Evolutionary conservation across 2,113 vertebrate species (phyloP).

Genomic region (Chiloscyllium plagiosum): DNA sequence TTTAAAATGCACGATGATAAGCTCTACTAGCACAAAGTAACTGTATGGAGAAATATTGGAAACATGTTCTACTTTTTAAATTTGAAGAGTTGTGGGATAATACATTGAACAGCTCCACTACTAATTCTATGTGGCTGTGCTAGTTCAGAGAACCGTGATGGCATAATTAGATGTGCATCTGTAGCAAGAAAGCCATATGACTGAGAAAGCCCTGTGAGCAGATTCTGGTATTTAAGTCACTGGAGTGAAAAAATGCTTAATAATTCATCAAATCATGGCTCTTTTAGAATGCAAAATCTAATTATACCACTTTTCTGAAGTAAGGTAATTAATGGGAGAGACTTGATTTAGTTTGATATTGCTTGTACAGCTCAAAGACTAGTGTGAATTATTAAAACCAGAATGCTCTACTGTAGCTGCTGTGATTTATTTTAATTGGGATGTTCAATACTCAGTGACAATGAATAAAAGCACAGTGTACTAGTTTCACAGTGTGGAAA

Average conservation of each 20-base stretch:
- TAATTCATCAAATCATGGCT: neutral
- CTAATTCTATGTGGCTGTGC: neutral
- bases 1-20: neutral
- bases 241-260: neutral
- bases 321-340: neutral
- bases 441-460: neutral
- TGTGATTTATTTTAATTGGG: neutral
- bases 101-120: neutral
- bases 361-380: neutral
- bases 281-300: neutral
- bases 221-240: neutral
- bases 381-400: neutral
- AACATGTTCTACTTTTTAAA: neutral
- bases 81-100: neutral
- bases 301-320: neutral
- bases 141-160: neutral
- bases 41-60: neutral
- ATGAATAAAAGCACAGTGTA: neutral
- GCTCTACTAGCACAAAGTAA: neutral
- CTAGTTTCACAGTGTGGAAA: no score
- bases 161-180: neutral
- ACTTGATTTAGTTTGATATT: neutral
- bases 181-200: neutral
- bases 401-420: neutral
- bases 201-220: neutral